phyloP scores from a whole-genome alignment of 2,113 vertebrate genomes.

The Scomber scombrus region DNA sequence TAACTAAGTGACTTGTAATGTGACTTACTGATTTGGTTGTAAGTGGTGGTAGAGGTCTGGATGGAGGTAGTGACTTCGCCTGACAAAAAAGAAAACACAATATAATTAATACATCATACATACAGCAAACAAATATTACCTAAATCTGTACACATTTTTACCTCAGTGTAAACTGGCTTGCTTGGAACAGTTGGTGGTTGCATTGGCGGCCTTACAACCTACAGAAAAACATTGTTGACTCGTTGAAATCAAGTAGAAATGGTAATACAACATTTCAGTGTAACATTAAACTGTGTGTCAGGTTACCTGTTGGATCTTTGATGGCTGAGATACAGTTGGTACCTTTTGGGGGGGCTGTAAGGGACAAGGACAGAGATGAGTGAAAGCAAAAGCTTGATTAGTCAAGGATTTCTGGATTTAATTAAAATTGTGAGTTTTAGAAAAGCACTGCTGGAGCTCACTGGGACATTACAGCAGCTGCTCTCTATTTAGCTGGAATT shows the following conservation, averaged over 20 bases:
- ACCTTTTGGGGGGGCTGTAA: conserved; percentile 72
- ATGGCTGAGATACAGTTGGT: conserved; percentile 39
- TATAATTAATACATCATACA: not conserved
- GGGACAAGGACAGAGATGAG: conserved; percentile 21
- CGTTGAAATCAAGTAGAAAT: not conserved
- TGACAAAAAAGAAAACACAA: conserved; percentile 44
- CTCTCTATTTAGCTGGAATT: not conserved
- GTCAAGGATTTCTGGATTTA: not conserved
- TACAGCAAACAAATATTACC: not conserved
- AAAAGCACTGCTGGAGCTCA: not conserved
- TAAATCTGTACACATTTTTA: conserved; percentile 26
- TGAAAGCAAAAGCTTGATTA: not conserved
- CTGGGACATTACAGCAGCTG: not conserved
- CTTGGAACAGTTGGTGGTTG: conserved; percentile 56
- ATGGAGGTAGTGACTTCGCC: conserved; percentile 81
- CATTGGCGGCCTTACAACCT: conserved; percentile 69
- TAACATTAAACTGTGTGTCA: not conserved
- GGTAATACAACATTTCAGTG: not conserved
- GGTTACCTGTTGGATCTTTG: conserved; percentile 70
- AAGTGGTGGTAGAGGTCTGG: conserved; percentile 84
- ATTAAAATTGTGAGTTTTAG: conserved; percentile 1
- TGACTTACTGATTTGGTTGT: conserved; percentile 75
- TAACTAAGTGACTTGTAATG: not conserved
- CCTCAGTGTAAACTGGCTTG: conserved; percentile 66
- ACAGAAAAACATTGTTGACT: conserved; percentile 45